Evolutionary conservation across 1,140 invertebrate species (phyloP), one percentile per base, ranked within the genome.

Genomic region (Drepana arcuata): DNA sequence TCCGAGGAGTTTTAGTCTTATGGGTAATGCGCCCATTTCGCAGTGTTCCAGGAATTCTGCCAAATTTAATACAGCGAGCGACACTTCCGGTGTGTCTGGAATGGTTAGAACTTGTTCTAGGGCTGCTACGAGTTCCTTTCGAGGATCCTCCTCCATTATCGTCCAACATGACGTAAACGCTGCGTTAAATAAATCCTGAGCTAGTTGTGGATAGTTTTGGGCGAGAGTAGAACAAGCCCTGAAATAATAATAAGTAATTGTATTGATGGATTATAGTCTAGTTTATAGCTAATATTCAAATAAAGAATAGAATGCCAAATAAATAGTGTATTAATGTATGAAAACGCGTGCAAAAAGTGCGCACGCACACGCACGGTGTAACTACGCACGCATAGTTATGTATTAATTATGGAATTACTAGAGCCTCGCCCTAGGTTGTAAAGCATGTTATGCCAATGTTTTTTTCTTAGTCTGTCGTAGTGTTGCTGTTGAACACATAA

Each of bases 31-130:
- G 16, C 97, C 97, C 54, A 95, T 96, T 66, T 99, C 98, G 69
- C 96, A 99, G 69, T 99, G 98, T 65, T 99, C 98, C 94, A 99
- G 97, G 62, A 99, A 99, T 79, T 99, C 98, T 0, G 97, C 97
- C 16, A 99, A 83, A 83, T 99, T 99, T 1, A 99, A 84, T 47
- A 99, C 93, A 0, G 96, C 96, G 60, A 99, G 96, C 0, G 96
- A 98, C 10, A 99, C 93, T 81, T 99, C 98, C 0, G 97, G 94
- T 29, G 97, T 88, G 66, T 99, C 96, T 2, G 96, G 94, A 0
- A 95, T 92, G 36, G 90, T 91, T 1, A 99, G 75, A 0, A 97
- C 97, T 67, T 94, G 89, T 54, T 96, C 91, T 2, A 99, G 69
- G 4, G 92, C 94, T 16, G 88, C 82, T 1, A 98, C 93, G 0